Percentiles rank a stretch among this genome's conserved stretches.
Evolutionary conservation across 1,140 invertebrate genomes (phyloP).

Genomic region (Oncopeltus fasciatus): DNA sequence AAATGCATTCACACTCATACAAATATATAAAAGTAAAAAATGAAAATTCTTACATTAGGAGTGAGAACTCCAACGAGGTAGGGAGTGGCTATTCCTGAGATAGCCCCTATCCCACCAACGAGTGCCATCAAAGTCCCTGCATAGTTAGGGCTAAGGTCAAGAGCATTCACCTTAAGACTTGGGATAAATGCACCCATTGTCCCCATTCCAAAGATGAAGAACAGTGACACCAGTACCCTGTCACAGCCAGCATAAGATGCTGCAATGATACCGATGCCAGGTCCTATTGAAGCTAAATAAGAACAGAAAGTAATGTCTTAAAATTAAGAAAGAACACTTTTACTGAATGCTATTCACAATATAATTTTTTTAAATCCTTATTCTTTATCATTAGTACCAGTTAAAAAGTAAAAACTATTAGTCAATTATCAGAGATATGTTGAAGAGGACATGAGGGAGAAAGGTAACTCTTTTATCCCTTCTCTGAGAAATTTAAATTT

Average conservation of each 20-base stretch:
- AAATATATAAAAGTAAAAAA: too few species aligned
- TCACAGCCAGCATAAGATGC: slow-evolving; percentile 68
- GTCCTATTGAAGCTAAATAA: slow-evolving; percentile 47
- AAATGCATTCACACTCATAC: too few species aligned
- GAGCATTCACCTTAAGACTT: slow-evolving; percentile 61
- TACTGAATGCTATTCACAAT: neutral
- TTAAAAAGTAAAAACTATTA: too few species aligned
- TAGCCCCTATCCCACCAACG: slow-evolving; percentile 65
- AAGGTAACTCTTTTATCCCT: too few species aligned
- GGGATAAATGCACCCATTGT: slow-evolving; percentile 61
- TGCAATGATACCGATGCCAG: slow-evolving; percentile 60
- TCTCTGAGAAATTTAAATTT: too few species aligned
- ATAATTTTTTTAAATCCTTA: slow-evolving; percentile 7
- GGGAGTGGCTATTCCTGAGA: slow-evolving; percentile 65
- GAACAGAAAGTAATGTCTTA: neutral
- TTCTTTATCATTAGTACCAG: too few species aligned
- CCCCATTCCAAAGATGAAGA: slow-evolving; percentile 55
- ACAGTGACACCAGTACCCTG: slow-evolving; percentile 41
- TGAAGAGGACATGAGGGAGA: too few species aligned
- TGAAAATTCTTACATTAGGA: slow-evolving; percentile 45
- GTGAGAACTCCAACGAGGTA: slow-evolving; percentile 62
- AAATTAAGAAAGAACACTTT: neutral
- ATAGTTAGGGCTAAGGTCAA: slow-evolving; percentile 70
- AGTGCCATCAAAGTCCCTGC: slow-evolving; percentile 69
- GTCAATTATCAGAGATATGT: too few species aligned